Percentiles rank a stretch among this genome's conserved stretches.
These are phyloP conservation scores for Cryptomyrus ogoouensis DNA, from an alignment of 2,113 vertebrate genomes.

Conservation along the genomic window DNA sequence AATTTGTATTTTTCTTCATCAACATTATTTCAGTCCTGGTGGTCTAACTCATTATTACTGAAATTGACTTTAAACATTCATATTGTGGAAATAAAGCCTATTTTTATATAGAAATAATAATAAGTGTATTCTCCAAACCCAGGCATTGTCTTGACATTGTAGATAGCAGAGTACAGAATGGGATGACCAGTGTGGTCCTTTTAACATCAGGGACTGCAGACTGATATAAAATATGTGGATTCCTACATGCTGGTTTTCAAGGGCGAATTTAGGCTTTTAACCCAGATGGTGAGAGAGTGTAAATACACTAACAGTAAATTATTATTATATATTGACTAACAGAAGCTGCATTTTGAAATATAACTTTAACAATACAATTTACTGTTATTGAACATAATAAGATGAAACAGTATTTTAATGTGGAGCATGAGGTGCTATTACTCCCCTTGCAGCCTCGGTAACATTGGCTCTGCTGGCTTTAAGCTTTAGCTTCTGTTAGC, in stretches of 20 bases:
- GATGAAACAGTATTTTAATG: background rate
- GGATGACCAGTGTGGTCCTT: background rate
- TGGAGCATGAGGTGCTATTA: background rate
- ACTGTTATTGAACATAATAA: background rate
- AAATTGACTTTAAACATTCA: too few relatives aligned
- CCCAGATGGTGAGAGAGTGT: background rate
- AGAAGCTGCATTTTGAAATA: background rate
- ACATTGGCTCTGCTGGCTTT: background rate
- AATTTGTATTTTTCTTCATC: too few relatives aligned
- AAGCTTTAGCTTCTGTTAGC: background rate
- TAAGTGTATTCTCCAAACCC: too few relatives aligned
- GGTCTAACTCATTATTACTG: too few relatives aligned
- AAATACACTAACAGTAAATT: background rate
- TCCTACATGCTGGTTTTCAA: too few relatives aligned
- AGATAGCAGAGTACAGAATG: background rate
- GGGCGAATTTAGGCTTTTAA: background rate
- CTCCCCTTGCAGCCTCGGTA: background rate
- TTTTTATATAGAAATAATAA: too few relatives aligned
- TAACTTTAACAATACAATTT: background rate
- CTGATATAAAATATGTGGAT: background rate
- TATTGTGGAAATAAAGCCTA: too few relatives aligned
- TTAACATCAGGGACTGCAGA: background rate
- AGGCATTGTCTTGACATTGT: too few relatives aligned
- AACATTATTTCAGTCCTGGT: too few relatives aligned
- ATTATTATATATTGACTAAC: background rate